Evolutionary conservation across 2,113 vertebrate species (phyloP), one percentile per base, ranked within the genome.

Genomic region (Lampris incognitus): DNA sequence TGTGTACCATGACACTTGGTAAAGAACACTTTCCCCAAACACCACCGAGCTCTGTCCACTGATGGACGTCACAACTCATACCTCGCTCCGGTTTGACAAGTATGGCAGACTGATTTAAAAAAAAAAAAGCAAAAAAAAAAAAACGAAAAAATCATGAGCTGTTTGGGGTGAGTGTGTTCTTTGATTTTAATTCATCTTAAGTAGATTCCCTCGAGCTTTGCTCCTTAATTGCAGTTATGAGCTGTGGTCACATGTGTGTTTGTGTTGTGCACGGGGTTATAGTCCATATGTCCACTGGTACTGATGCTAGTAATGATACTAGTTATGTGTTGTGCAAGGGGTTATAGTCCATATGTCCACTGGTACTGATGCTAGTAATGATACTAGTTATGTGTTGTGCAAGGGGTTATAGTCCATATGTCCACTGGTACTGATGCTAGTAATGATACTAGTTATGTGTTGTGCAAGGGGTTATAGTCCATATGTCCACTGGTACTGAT

Each of bases 91-190:
- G 74, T 78, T 89, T 75, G 3, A 5, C 76, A 88, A 90, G 74
- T 63, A 88, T 78, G 88, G 83, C 39, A 87, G 24, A 75, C 87
- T 44, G 75, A 83, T 87, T 24, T 24, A 24, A 24, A 24, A 66
- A 68, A 50, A 50, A 62, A 3, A 6, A 3, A 9, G 9, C 3
- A 9, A 39, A n/a, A n/a, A n/a, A n/a, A n/a, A n/a, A n/a, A n/a
- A 24, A 24, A 24, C 24, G 24, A 24, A 24, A 46, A 83, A 85
- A 92, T 78, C 73, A 98, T 97, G 95, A 95, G 95, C 92, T 97
- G 95, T 78, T 87, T 97, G 46, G 94, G 96, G 96, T 97, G 90
- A 96, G 96, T 96, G 85, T 24, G 10, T 6, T 62, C 57, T 67
- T 6, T 13, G 49, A 2, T 6, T 63, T 37, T 24, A 24, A 24